Evolutionary conservation across 2,888 invertebrate species (phyloP), one percentile per base, ranked within the genome.

Genomic region (Drosophila pullipes): DNA sequence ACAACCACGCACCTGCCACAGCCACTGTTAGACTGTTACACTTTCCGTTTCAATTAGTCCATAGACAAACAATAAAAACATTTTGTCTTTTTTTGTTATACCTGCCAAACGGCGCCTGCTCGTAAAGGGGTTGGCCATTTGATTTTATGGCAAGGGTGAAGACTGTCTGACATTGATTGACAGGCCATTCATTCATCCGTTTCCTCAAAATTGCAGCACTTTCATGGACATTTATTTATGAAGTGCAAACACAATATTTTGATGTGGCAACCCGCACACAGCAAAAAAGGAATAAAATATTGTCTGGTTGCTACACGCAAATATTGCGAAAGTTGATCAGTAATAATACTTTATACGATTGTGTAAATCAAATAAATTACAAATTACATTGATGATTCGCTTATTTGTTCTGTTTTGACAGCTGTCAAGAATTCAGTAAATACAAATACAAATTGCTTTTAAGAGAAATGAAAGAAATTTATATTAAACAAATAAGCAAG

Each of bases 81-180:
- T 22, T 57, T 33, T 63, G 22, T 44, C 47, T 53, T 49, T 39
- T 30, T 53, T 53, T 39, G 65, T 67, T 74, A 41, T 66, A 74
- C 64, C 72, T 83, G 84, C 7, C 54, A 4, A 69, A 66, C 73
- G 83, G 77, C 83, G 81, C 84, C 72, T 58, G 44, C 39, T 49
- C 28, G 35, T 25, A 60, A 83, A 75, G 80, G 78, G 78, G 39
- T 74, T 69, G 79, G 41, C 49, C 72, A 54, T 65, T 69, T 62
- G 57, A 33, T 74, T 85, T 85, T 89, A 84, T 74, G 75, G 60
- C 69, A 62, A 70, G 67, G 74, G 78, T 58, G 69, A 53, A 50
- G 10, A 41, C 50, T 28, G 64, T 65, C 70, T 76, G 75, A 66
- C 76, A 76, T 75, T 75, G 76, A 75, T 69, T 76, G 74, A 74